Evolutionary conservation across 2,888 invertebrate species (phyloP).

Genomic region (Melieria omissa): DNA sequence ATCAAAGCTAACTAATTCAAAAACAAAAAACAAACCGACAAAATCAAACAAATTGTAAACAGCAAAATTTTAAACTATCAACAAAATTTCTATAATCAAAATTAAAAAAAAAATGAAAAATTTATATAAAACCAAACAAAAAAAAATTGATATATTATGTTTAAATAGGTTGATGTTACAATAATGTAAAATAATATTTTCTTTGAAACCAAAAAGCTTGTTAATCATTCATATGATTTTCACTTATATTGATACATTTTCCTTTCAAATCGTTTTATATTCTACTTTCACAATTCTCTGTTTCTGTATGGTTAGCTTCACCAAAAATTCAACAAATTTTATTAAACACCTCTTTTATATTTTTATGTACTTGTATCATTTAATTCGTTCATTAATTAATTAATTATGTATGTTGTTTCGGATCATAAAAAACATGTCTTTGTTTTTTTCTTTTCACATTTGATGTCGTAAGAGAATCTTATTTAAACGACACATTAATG

Average conservation of each 20-base stretch:
- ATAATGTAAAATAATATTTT: constrained; percentile 48
- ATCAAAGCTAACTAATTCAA: constrained; percentile 11
- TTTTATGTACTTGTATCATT: constrained; percentile 25
- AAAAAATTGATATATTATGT: constrained; percentile 28
- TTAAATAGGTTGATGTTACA: constrained; percentile 50
- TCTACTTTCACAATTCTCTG: constrained; percentile 35
- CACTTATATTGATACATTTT: constrained; percentile 22
- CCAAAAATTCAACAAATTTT: constrained; percentile 15
- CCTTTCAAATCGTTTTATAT: constrained; percentile 37
- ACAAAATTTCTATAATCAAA: constrained; percentile 22
- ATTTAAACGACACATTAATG: constrained; percentile 30
- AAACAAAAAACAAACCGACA: constrained; percentile 33
- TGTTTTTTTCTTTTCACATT: constrained; percentile 18
- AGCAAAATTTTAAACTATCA: constrained; percentile 6
- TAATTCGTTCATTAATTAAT: constrained; percentile 15
- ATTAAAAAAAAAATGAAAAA: constrained; percentile 26
- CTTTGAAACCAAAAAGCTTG: constrained; percentile 43
- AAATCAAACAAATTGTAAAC: constrained; percentile 35
- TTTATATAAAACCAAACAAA: constrained; percentile 24
- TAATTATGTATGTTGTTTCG: constrained; percentile 18
- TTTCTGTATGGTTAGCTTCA: constrained; percentile 38
- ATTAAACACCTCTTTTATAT: constrained; percentile 17
- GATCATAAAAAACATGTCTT: constrained; percentile 11
- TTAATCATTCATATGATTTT: constrained; percentile 45
- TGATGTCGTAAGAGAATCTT: constrained; percentile 21